These are phyloP conservation scores for Lepas anatifera DNA, from an alignment of 2,888 invertebrate species.

Conservation along the genomic window DNA sequence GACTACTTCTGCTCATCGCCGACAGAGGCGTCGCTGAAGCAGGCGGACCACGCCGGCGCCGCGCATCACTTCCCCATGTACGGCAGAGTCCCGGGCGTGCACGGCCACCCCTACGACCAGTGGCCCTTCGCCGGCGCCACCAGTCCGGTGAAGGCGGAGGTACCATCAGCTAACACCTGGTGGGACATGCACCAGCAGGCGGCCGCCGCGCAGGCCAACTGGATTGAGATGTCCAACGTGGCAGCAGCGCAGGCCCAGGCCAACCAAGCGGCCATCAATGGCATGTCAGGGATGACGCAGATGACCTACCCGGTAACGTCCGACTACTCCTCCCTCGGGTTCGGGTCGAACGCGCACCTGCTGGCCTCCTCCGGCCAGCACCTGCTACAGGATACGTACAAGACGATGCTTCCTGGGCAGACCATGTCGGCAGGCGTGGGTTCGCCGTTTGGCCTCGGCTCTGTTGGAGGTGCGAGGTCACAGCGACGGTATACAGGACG, in stretches of 20 bases:
- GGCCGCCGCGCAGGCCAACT: constrained; percentile 36
- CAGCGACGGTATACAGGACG: constrained; percentile 88
- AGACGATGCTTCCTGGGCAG: constrained; percentile 66
- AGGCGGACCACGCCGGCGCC: background rate
- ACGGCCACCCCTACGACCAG: constrained; percentile 72
- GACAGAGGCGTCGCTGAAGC: background rate
- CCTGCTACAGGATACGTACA: constrained; percentile 87
- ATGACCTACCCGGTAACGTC: constrained; percentile 37
- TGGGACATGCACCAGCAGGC: constrained; percentile 45
- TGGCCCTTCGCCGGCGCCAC: constrained; percentile 88
- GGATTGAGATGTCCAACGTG: constrained; percentile 69
- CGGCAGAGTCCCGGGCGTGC: constrained; percentile 36
- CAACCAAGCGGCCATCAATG: no score
- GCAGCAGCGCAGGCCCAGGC: constrained; percentile 25
- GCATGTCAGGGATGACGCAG: constrained; percentile 19
- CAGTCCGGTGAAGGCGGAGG: constrained; percentile 56
- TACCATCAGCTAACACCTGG: constrained; percentile 47
- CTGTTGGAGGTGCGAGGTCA: constrained; percentile 35
- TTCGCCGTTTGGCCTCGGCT: constrained; percentile 53
- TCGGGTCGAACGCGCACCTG: constrained; percentile 45
- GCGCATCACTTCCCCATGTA: background rate
- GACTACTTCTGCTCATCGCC: constrained; percentile 17
- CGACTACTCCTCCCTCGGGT: constrained; percentile 47
- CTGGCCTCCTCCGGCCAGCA: constrained; percentile 80
- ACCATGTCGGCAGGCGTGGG: constrained; percentile 18